Evolutionary conservation across 1,140 invertebrate species (phyloP), one percentile per base, ranked within the genome.

Genomic region (Battus philenor): DNA sequence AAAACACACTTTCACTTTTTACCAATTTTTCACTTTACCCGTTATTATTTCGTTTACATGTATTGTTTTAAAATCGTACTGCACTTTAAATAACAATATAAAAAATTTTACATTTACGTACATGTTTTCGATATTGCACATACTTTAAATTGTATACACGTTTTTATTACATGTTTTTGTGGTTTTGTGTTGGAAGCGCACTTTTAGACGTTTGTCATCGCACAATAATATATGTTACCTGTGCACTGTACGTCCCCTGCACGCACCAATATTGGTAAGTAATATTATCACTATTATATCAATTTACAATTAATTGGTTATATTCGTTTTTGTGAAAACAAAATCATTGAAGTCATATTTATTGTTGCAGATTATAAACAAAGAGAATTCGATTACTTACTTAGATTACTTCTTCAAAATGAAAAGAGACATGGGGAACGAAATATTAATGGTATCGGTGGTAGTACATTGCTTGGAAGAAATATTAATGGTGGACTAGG

Each of bases 321-420:
- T 34, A 33, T 29, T 10, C 1, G 2, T 5, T 24, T 27, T 43
- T 15, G 7, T 46, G 12, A 22, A 2, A 46, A 7, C 11, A n/a
- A 26, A 17, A 17, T 24, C 13, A 47, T 17, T 36, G 31, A 16
- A 48, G 43, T 26, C 44, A 13, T 43, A 10, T 17, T 39, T 22
- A 20, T 77, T 70, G 50, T 81, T 80, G 20, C 76, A 84, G 80
- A 65, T 20, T 61, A 60, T 22, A 73, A 52, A 51, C 68, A 73
- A 54, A 68, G 46, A 53, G 69, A 79, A 17, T 36, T 75, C 5
- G 72, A 78, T 39, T 65, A 78, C 29, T 60, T 78, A 33, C 32
- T 81, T 11, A 54, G 68, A 34, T 70, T 71, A 33, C 61, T 84
- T 1, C 29, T 70, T 2, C 60, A 68, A 54, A 72, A 77, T 27